Conservation (phyloP, 2,888 invertebrate species). For the Agapostemon virescens region DNA sequence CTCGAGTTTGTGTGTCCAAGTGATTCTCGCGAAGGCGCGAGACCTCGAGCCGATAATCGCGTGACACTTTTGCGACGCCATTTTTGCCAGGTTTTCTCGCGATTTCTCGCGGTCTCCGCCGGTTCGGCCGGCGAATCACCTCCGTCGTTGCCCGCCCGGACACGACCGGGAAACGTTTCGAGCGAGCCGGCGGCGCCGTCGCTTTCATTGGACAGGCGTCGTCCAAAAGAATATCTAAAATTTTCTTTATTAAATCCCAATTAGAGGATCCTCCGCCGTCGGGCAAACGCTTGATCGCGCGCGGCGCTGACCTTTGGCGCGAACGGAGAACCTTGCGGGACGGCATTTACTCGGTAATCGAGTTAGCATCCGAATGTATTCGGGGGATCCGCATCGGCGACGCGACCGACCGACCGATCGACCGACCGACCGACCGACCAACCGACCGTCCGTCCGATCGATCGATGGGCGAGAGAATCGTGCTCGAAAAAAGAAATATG, state of each 20-base stretch:
- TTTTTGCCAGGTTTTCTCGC: neutral
- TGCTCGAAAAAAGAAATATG: neutral
- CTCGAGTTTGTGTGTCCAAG: slow-evolving; percentile 63
- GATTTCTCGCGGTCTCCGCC: neutral
- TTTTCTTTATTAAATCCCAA: slow-evolving; percentile 8
- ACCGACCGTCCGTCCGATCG: no score
- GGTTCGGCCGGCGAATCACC: neutral
- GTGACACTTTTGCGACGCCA: slow-evolving; percentile 55
- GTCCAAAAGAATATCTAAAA: slow-evolving; percentile 8
- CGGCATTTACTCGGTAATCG: neutral
- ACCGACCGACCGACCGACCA: no score
- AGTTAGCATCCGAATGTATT: slow-evolving; percentile 3
- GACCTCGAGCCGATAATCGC: slow-evolving; percentile 56
- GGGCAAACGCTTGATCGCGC: neutral
- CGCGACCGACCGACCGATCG: slow-evolving; percentile 19
- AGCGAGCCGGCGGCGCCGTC: neutral
- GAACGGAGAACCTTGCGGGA: slow-evolving; percentile 2
- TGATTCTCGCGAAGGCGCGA: slow-evolving; percentile 66
- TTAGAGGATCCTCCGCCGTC: neutral
- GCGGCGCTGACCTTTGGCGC: neutral
- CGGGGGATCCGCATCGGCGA: neutral
- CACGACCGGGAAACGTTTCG: neutral
- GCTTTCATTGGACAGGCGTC: neutral
- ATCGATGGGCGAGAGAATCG: slow-evolving; percentile 12
- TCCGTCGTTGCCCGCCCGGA: neutral